A percentile compares a stretch with the other conserved stretches of the same genome.
These are phyloP conservation scores for Dendrocincla tyrannina DNA, from an alignment of 2,797 vertebrate species.

Conservation along the genomic window DNA sequence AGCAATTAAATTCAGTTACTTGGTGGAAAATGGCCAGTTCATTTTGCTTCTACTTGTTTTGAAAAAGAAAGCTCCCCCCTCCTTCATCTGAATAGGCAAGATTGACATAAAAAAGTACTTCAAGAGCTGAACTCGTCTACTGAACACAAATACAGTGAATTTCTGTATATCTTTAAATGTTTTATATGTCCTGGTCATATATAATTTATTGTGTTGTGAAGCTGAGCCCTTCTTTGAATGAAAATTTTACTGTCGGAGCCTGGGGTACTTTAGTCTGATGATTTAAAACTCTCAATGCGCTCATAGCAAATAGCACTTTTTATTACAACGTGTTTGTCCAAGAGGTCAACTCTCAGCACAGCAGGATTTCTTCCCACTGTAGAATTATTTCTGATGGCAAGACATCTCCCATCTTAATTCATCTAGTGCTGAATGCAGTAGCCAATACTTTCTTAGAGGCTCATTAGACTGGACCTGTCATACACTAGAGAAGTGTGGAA, in stretches of 20 bases:
- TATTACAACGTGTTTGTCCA: slow-evolving; percentile 81
- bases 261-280: slow-evolving; percentile 78
- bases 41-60: slow-evolving; percentile 26
- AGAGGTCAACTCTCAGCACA: slow-evolving; percentile 77
- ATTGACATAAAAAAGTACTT: slow-evolving; percentile 75
- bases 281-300: slow-evolving; percentile 80
- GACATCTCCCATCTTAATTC: slow-evolving; percentile 50
- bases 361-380: slow-evolving; percentile 61
- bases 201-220: slow-evolving; percentile 85
- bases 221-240: slow-evolving; percentile 82
- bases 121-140: slow-evolving; percentile 68
- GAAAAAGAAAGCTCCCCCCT: not conserved
- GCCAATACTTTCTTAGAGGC: not conserved
- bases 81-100: slow-evolving; percentile 65
- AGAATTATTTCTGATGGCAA: slow-evolving; percentile 72
- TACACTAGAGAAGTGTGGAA: not conserved
- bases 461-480: slow-evolving; percentile 8
- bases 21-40: slow-evolving; percentile 16
- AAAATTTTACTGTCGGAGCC: slow-evolving; percentile 81
- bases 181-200: slow-evolving; percentile 81
- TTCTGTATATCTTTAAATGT: slow-evolving; percentile 83
- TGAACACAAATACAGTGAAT: slow-evolving; percentile 74
- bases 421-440: slow-evolving; percentile 34
- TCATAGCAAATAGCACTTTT: slow-evolving; percentile 79
- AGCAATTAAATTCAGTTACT: slow-evolving; percentile 39